phyloP scores from a whole-genome alignment of 2,797 vertebrate species.

The Anguilla megastoma region DNA sequence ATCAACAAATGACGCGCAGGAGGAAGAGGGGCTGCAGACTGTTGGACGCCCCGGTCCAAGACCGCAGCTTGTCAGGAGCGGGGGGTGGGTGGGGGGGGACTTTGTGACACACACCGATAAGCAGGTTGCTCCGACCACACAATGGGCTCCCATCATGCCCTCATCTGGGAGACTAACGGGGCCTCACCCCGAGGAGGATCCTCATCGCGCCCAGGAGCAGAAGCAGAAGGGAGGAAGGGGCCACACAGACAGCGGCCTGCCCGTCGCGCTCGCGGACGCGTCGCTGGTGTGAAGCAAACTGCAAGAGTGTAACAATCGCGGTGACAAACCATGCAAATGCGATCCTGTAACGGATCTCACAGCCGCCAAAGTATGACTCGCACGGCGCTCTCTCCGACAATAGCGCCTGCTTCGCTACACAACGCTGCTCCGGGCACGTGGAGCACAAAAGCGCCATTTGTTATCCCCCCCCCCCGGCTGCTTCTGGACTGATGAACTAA shows the following conservation, averaged over 20 bases:
- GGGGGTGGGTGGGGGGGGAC: background rate
- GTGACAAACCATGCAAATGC: background rate
- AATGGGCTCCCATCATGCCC: background rate
- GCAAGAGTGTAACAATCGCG: background rate
- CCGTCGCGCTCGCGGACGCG: background rate
- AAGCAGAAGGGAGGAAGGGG: background rate
- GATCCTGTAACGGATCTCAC: background rate
- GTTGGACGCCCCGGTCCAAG: background rate
- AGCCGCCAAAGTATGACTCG: background rate
- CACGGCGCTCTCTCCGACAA: background rate
- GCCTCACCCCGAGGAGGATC: background rate
- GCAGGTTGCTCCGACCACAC: constrained; percentile 37
- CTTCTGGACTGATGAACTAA: background rate
- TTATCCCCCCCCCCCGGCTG: background rate
- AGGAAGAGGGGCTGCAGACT: constrained; percentile 16
- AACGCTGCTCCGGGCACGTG: background rate
- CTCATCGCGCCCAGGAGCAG: background rate
- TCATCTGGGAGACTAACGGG: constrained; percentile 11
- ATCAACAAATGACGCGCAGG: constrained; percentile 37
- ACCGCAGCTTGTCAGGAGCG: background rate
- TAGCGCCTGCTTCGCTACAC: background rate
- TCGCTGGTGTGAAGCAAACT: background rate
- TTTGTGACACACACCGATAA: background rate
- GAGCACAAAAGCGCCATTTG: background rate
- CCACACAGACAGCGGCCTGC: background rate